Evolutionary conservation across 2,888 invertebrate genomes (phyloP).

Genomic region (Heteromyza rotundicornis): DNA sequence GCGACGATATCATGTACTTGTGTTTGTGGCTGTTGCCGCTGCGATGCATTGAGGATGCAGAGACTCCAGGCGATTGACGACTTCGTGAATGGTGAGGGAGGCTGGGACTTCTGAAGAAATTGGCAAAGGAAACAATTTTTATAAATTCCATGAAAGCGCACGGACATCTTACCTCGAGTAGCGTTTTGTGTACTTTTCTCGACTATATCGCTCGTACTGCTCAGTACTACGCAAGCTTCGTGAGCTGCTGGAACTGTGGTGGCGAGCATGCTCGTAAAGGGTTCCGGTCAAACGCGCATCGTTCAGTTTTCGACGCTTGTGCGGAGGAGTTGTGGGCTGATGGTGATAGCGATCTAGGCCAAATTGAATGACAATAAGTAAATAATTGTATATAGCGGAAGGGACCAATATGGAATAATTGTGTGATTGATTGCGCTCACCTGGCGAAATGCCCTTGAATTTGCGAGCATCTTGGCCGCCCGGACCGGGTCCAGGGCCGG

Average conservation of each 20-base stretch:
- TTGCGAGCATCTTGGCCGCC: conserved; percentile 48
- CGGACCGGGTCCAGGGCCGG: conserved; percentile 34
- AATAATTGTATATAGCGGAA: not conserved
- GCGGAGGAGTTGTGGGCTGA: conserved; percentile 56
- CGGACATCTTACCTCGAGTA: conserved; percentile 46
- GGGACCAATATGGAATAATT: not conserved
- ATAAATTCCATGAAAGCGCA: not conserved
- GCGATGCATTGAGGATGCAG: no score
- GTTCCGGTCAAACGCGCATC: conserved; percentile 39
- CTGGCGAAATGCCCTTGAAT: conserved; percentile 53
- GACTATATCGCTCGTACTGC: conserved; percentile 55
- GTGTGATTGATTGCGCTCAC: no score
- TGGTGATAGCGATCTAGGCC: conserved; percentile 55
- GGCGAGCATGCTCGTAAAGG: conserved; percentile 47
- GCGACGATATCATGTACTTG: conserved; percentile 45
- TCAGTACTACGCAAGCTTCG: conserved; percentile 23
- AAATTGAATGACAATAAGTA: not conserved
- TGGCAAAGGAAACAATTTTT: conserved; percentile 1
- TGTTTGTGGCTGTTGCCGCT: conserved; percentile 47
- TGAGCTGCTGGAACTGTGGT: conserved; percentile 39
- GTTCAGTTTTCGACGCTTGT: conserved; percentile 59
- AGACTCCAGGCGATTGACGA: not conserved
- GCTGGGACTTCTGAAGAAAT: not conserved
- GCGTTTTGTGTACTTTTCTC: conserved; percentile 52
- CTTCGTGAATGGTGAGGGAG: not conserved